phyloP scores from a whole-genome alignment of 1,140 invertebrate genomes.

The Ceratosolen fusciceps region DNA sequence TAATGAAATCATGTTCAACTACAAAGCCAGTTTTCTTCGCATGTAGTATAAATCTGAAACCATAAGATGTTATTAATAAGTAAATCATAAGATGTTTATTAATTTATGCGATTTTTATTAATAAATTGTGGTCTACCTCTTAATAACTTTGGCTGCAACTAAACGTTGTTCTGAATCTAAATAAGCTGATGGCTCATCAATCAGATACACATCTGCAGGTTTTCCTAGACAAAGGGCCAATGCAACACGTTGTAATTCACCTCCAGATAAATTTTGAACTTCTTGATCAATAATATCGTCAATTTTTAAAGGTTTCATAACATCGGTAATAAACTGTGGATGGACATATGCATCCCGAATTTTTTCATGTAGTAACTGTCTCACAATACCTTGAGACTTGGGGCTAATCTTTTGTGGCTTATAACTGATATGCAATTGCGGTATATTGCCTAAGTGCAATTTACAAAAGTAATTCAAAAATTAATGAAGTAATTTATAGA shows the following conservation, averaged over 20 bases:
- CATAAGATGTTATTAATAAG: constrained; percentile 55
- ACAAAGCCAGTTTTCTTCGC: constrained; percentile 99
- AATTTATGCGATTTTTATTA: constrained; percentile 3
- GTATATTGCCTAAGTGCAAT: constrained; percentile 79
- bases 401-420: constrained; percentile 99
- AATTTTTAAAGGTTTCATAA: constrained; percentile 98
- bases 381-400: constrained; percentile 94
- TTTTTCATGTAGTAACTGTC: constrained; percentile 93
- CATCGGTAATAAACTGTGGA: constrained; percentile 98
- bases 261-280: constrained; percentile 98
- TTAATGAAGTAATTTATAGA: background rate
- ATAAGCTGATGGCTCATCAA: constrained; percentile 99
- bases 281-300: constrained; percentile 99
- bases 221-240: constrained; percentile 96
- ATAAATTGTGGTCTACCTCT: constrained; percentile 85
- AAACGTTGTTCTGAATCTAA: constrained; percentile 99
- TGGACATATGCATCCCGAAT: constrained; percentile 97
- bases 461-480: background rate
- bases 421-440: constrained; percentile 97
- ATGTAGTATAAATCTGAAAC: constrained; percentile 93
- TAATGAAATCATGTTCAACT: constrained; percentile 99
- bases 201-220: constrained; percentile 98
- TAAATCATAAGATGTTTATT: background rate
- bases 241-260: constrained; percentile 98
- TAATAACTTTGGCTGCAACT: constrained; percentile 99